These are phyloP conservation scores for Strix aluco DNA, from an alignment of 2,113 vertebrate genomes.

Conservation along the genomic window DNA sequence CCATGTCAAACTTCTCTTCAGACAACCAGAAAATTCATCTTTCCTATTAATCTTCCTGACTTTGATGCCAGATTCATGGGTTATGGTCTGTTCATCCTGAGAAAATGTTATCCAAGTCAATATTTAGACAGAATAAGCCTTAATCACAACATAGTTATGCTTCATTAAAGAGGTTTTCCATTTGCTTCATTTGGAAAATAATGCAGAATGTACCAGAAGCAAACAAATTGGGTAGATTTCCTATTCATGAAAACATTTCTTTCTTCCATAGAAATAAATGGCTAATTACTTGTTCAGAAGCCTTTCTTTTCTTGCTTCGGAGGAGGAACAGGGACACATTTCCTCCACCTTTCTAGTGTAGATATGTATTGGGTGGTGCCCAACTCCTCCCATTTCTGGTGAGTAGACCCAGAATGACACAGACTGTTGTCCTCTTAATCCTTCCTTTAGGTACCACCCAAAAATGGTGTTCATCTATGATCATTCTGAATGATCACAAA, in stretches of 20 bases:
- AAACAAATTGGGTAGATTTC: slow-evolving; percentile 44
- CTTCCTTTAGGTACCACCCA: neutral
- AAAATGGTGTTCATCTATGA: neutral
- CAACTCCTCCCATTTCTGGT: neutral
- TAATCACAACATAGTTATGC: slow-evolving; percentile 70
- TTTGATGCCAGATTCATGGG: slow-evolving; percentile 61
- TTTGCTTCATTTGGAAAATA: slow-evolving; percentile 50
- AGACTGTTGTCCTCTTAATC: neutral
- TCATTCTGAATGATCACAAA: neutral
- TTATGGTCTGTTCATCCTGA: slow-evolving; percentile 49
- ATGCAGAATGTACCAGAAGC: slow-evolving; percentile 36
- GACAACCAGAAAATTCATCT: slow-evolving; percentile 53
- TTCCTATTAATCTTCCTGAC: slow-evolving; percentile 64
- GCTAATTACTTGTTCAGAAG: neutral
- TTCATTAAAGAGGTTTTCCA: slow-evolving; percentile 76
- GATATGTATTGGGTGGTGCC: neutral
- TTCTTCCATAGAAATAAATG: neutral
- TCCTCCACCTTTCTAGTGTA: accelerated
- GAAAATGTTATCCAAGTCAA: slow-evolving; percentile 74
- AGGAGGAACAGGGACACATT: neutral
- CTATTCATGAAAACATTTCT: neutral
- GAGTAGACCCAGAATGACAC: no score
- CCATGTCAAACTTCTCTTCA: slow-evolving; percentile 45
- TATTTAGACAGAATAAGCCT: slow-evolving; percentile 76
- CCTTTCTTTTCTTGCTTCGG: neutral